Evolutionary conservation across 2,113 vertebrate species (phyloP).

Genomic region (Spea multiplicata): DNA sequence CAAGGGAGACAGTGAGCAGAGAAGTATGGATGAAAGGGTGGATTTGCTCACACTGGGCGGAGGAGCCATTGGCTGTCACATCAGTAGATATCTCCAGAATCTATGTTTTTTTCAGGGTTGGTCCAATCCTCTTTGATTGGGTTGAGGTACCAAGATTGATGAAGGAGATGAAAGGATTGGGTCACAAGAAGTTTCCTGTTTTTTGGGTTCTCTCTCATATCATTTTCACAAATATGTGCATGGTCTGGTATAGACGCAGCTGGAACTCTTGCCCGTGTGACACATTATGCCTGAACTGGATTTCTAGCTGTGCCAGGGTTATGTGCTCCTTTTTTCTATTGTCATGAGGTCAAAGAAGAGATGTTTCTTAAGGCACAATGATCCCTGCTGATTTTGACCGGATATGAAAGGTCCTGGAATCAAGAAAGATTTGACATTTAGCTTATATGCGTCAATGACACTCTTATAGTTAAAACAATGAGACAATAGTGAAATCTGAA

Average conservation of each 20-base stretch:
- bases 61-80: neutral
- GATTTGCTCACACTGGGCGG: slow-evolving; percentile 6
- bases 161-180: slow-evolving; percentile 62
- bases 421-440: no score
- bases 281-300: slow-evolving; percentile 68
- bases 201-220: slow-evolving; percentile 24
- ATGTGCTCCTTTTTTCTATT: slow-evolving; percentile 75
- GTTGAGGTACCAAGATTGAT: slow-evolving; percentile 67
- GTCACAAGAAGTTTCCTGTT: slow-evolving; percentile 66
- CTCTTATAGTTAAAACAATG: no score
- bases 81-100: slow-evolving; percentile 63
- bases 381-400: neutral
- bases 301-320: slow-evolving; percentile 79
- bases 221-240: slow-evolving; percentile 55
- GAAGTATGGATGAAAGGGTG: slow-evolving; percentile 63
- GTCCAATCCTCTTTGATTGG: slow-evolving; percentile 68
- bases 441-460: no score
- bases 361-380: slow-evolving; percentile 71
- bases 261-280: slow-evolving; percentile 57
- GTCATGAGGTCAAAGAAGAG: slow-evolving; percentile 83
- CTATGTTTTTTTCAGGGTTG: slow-evolving; percentile 54
- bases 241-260: slow-evolving; percentile 67
- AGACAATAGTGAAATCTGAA: no score
- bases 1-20: slow-evolving; percentile 78
- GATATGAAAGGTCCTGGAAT: slow-evolving; percentile 1